Evolutionary conservation across 2,888 invertebrate genomes (phyloP).

Genomic region (Eupithecia centaureata): DNA sequence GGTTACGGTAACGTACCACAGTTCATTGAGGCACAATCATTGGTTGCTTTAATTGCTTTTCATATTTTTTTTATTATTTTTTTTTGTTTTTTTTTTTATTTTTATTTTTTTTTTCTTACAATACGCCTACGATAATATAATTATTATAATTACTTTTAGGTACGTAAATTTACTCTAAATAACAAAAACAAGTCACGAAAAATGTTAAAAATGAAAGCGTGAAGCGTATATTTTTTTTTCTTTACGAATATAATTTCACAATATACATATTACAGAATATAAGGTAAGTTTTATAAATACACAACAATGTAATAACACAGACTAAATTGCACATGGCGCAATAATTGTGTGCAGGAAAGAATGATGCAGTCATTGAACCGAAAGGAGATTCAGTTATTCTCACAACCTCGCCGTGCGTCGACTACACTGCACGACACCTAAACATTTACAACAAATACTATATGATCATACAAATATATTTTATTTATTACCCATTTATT

Average conservation of each 20-base stretch:
- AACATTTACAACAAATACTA: conserved; percentile 49
- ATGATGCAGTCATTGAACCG: conserved; percentile 81
- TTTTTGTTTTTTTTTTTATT: conserved; percentile 60
- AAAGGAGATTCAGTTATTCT: conserved; percentile 79
- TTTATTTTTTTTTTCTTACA: conserved; percentile 55
- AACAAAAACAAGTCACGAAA: conserved; percentile 83
- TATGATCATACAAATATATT: conserved; percentile 47
- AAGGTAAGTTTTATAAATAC: conserved; percentile 79
- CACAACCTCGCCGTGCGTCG: conserved; percentile 69
- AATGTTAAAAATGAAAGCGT: conserved; percentile 81
- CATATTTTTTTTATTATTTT: conserved; percentile 61
- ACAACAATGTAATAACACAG: conserved; percentile 84
- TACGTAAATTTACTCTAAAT: conserved; percentile 84
- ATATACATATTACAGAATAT: conserved; percentile 82
- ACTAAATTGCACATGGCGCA: conserved; percentile 82
- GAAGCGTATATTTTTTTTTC: conserved; percentile 79
- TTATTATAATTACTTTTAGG: conserved; percentile 83
- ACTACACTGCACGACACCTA: conserved; percentile 51
- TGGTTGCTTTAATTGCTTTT: conserved; percentile 83
- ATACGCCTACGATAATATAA: conserved; percentile 78
- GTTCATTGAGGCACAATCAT: conserved; percentile 84
- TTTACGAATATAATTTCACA: conserved; percentile 82
- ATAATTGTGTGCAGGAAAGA: conserved; percentile 78
- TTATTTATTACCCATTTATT: conserved; percentile 68
- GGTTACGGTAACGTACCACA: conserved; percentile 84